Evolutionary conservation across 2,113 vertebrate species (phyloP), one percentile per base, ranked within the genome.

Genomic region (Gopherus flavomarginatus): DNA sequence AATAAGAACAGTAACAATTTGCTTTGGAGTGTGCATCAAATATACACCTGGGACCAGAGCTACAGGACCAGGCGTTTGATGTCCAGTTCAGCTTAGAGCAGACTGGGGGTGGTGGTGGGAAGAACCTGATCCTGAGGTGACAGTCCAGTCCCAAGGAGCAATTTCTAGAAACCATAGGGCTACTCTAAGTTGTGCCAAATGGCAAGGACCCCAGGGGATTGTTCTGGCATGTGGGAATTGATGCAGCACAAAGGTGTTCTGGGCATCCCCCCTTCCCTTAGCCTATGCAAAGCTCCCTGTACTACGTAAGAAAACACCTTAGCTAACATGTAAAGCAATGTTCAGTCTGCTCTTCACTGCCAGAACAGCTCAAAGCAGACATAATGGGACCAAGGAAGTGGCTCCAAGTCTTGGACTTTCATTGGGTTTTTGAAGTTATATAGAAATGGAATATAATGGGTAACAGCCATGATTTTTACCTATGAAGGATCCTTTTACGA

Each of bases 391-490:
- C 77, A 10, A 93, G 53, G 72, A 84, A 29, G 42, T 50, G 1
- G 29, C 62, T 19, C 12, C 95, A 93, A 53, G 57, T n/a, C 80
- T 94, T 21, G 42, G 44, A 79, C 83, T 93, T 90, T 93, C 53
- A 79, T 12, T 59, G 56, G 31, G 26, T 88, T 91, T 81, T 57
- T 88, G 95, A 90, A 0, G 0, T 83, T 5, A 65, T n/a, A 84
- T 53, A 84, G 38, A 89, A 95, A 90, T 8, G 85, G 53, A 29
- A 78, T 96, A 94, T 93, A 87, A 93, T 38, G 89, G 57, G 44
- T 79, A 47, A 44, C 19, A 92, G 88, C 83, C 79, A 89, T 94
- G 90, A 92, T 86, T 88, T 94, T 81, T 90, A 72, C 27, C 44
- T 35, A 53, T 92, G 75, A 59, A 88, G 85, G 94, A 42, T 79